Conservation (phyloP, 2,888 invertebrate genomes). For the Thecocarcelia acutangulata region DNA sequence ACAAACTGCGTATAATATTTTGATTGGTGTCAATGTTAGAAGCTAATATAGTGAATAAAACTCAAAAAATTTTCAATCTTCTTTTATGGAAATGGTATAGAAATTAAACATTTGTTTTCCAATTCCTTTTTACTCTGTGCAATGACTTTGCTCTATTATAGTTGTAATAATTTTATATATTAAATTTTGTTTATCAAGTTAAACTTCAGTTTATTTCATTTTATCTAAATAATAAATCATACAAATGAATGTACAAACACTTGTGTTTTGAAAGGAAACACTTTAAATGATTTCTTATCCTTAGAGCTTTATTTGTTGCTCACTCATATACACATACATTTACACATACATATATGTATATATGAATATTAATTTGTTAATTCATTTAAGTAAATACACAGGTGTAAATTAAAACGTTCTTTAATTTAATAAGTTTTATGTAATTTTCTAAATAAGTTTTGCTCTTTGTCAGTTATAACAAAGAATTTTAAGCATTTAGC, state of each 20-base stretch:
- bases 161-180: too few species aligned
- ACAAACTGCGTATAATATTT: too few species aligned
- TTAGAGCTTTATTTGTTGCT: too few species aligned
- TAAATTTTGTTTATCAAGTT: conserved; percentile 4
- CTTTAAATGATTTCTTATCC: conserved; percentile 56
- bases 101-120: too few species aligned
- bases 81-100: too few species aligned
- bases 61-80: too few species aligned
- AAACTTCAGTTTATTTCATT: conserved; percentile 13
- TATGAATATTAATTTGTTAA: conserved; percentile 2
- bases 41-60: too few species aligned
- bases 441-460: not conserved
- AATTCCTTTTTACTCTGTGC: too few species aligned
- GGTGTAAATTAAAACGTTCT: conserved; percentile 1
- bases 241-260: not conserved
- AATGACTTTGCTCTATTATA: too few species aligned
- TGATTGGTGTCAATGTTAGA: too few species aligned
- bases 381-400: not conserved
- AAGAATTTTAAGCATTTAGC: not conserved
- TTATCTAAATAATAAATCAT: conserved; percentile 47
- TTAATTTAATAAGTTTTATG: conserved; percentile 8
- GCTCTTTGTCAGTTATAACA: too few species aligned
- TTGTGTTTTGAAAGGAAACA: conserved; percentile 23
- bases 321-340: not conserved
- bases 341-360: conserved; percentile 2